phyloP scores from a whole-genome alignment of 2,797 vertebrate species.

The Halcyon smyrnensis region DNA sequence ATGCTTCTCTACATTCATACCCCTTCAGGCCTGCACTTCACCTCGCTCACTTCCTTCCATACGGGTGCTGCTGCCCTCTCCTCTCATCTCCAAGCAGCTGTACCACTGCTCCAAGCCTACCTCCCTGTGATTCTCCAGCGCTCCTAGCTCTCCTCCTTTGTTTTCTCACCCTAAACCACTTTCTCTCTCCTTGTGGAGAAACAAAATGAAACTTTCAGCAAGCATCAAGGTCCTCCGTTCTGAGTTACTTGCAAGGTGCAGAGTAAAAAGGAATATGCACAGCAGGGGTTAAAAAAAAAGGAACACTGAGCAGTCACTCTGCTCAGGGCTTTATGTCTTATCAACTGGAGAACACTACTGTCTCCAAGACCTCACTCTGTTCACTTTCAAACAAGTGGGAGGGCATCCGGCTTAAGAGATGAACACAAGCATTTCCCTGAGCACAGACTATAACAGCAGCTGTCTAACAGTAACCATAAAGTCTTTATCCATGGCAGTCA shows the following conservation, averaged over 20 bases:
- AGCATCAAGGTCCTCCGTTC: neutral
- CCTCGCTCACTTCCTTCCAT: neutral
- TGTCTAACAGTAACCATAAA: neutral
- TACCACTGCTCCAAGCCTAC: neutral
- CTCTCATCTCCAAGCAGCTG: fast-evolving
- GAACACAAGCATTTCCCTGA: neutral
- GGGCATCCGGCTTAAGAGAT: neutral
- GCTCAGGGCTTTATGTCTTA: neutral
- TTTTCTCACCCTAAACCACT: neutral
- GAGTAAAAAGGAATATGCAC: fast-evolving
- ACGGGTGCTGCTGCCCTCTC: neutral
- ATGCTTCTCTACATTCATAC: neutral
- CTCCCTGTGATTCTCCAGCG: neutral
- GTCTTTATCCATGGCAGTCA: fast-evolving
- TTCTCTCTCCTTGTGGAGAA: neutral
- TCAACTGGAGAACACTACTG: neutral
- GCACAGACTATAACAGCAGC: neutral
- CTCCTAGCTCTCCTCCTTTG: neutral
- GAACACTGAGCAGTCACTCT: neutral
- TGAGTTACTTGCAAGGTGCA: neutral
- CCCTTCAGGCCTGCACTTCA: neutral
- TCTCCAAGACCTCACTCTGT: neutral
- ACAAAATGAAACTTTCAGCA: neutral
- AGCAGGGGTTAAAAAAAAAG: neutral
- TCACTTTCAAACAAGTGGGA: neutral